Evolutionary conservation across 2,113 vertebrate genomes (phyloP).

Genomic region (Triplophysa dalaica): DNA sequence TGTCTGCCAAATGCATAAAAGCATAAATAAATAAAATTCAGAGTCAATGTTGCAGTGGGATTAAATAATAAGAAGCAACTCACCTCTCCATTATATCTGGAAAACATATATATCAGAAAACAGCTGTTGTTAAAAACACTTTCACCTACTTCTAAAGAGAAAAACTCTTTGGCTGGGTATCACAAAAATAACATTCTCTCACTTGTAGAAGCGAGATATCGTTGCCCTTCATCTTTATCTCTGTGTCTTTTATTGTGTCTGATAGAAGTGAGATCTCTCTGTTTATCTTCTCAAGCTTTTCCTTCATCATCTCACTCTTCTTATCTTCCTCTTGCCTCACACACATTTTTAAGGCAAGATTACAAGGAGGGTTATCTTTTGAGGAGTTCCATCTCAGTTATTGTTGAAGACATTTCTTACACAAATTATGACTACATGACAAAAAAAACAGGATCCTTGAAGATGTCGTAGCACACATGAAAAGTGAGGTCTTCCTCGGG

Average conservation of each 20-base stretch:
- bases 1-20: too few species aligned
- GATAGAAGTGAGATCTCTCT: slow-evolving; percentile 1
- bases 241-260: background rate
- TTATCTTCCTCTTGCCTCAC: slow-evolving; percentile 29
- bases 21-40: too few species aligned
- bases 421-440: too few species aligned
- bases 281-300: slow-evolving; percentile 24
- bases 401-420: too few species aligned
- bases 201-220: slow-evolving; percentile 18
- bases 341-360: too few species aligned
- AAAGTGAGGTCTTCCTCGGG: too few species aligned
- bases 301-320: slow-evolving; percentile 26
- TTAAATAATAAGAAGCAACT: background rate
- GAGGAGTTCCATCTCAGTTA: too few species aligned
- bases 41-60: too few species aligned
- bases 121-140: background rate
- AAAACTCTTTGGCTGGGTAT: background rate
- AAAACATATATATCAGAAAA: background rate
- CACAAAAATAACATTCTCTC: background rate
- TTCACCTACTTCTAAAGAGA: too few species aligned
- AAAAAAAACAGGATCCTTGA: too few species aligned
- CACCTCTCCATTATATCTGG: slow-evolving; percentile 14
- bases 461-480: too few species aligned
- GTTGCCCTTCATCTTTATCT: slow-evolving; percentile 19
- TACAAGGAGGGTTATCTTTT: too few species aligned